Evolutionary conservation across 2,888 invertebrate genomes (phyloP), one percentile per base, ranked within the genome.

Genomic region (Bugulina stolonifera): DNA sequence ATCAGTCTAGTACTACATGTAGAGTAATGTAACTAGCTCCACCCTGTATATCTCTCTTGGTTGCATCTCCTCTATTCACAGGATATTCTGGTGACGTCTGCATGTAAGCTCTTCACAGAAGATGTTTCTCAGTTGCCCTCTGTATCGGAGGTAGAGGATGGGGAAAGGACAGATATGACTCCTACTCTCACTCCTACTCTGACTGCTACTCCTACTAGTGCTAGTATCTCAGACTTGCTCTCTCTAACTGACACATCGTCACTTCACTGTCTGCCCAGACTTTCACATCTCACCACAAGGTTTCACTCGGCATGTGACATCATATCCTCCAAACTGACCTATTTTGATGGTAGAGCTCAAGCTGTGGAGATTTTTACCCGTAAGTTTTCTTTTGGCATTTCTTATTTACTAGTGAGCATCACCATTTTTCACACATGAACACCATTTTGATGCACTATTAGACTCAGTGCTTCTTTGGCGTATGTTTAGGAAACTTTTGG

Each of bases 51-150:
- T n/a, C n/a, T n/a, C n/a, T n/a, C n/a, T n/a, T n/a, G n/a, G n/a
- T n/a, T n/a, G n/a, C n/a, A n/a, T n/a, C n/a, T n/a, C n/a, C 25
- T 57, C 25, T 5, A 5, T 25, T 64, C 27, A 32, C 34, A 64
- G 64, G 64, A 64, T 10, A 64, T 64, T 3, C 64, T 64, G 3
- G n/a, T 25, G n/a, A 29, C 25, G 14, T 5, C 64, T 14, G 64
- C 64, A 10, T 29, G 64, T 18, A 64, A 64, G 5, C 64, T 64
- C 5, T 64, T 64, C n/a, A 64, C 64, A 5, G 64, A 64, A 27
- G 64, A 64, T 32, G 64, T 64, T 10, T 32, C 32, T 32, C 64
- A 64, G 64, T 32, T 64, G 27, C 64, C 64, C 64, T 32, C 64
- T 32, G 64, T 64, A 2, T 14, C 29, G 3, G 64, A 64, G 32